These are phyloP conservation scores for Pangasius sanitwongsei DNA, from an alignment of 2,797 vertebrate species.

Conservation along the genomic window DNA sequence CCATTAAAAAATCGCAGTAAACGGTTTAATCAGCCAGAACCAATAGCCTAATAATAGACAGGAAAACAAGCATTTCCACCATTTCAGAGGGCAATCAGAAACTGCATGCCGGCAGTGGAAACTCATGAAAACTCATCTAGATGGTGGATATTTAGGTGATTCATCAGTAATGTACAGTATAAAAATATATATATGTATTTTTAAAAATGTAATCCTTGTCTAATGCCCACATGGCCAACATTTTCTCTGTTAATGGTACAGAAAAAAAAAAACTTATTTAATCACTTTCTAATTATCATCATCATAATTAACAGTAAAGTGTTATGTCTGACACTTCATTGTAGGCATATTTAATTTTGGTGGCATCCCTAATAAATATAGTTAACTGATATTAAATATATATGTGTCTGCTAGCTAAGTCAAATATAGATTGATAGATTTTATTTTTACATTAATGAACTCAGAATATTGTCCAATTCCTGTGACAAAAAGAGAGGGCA, in stretches of 20 bases:
- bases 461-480: not conserved
- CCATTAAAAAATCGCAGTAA: constrained; percentile 1
- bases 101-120: not conserved
- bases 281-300: not conserved
- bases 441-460: not conserved
- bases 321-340: not conserved
- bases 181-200: too few species aligned
- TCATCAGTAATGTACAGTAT: not conserved
- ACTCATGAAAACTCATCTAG: not conserved
- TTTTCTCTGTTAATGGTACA: constrained; percentile 1
- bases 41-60: not conserved
- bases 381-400: not conserved
- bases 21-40: not conserved
- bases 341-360: not conserved
- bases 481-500: not conserved
- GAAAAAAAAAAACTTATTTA: not conserved
- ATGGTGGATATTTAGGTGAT: not conserved
- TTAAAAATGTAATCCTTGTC: too few species aligned
- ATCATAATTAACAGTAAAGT: not conserved
- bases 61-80: constrained; percentile 3
- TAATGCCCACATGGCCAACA: not conserved
- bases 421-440: not conserved
- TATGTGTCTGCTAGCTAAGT: not conserved
- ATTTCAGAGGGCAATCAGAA: not conserved
- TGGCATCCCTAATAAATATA: not conserved